Evolutionary conservation across 2,113 vertebrate species (phyloP).

Genomic region (Cavia porcellus): DNA sequence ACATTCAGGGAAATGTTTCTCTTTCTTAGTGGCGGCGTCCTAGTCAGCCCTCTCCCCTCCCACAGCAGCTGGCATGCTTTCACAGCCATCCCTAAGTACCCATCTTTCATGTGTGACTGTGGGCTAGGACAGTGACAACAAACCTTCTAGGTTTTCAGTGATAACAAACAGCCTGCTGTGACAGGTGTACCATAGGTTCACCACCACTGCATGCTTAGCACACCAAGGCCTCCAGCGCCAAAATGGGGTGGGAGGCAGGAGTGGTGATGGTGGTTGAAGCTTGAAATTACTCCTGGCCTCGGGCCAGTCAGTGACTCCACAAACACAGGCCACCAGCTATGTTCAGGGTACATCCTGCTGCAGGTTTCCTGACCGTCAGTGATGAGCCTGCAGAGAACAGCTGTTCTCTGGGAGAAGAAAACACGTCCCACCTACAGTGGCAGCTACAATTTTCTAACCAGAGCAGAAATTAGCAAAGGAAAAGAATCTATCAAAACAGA

Average conservation of each 20-base stretch:
- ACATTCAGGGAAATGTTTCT: slow-evolving; percentile 56
- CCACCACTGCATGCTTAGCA: no score
- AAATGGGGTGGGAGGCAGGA: no score
- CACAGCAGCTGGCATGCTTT: neutral
- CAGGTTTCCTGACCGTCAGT: neutral
- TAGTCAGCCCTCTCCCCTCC: neutral
- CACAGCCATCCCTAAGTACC: neutral
- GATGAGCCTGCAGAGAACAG: slow-evolving; percentile 29
- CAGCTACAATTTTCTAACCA: slow-evolving; percentile 55
- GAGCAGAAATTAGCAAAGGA: slow-evolving; percentile 31
- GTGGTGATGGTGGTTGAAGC: no score
- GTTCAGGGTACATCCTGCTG: neutral
- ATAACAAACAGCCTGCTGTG: no score
- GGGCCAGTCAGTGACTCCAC: slow-evolving; percentile 20
- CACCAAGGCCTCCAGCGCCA: no score
- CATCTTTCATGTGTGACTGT: slow-evolving; percentile 40
- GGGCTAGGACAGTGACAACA: no score
- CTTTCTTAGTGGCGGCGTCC: slow-evolving; percentile 46
- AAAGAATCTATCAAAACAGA: slow-evolving; percentile 36
- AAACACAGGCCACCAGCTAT: neutral
- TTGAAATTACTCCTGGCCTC: no score
- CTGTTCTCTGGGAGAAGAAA: slow-evolving; percentile 60
- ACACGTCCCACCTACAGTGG: slow-evolving; percentile 44
- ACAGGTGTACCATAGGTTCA: no score
- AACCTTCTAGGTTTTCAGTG: no score